These are phyloP conservation scores for Tortricodes alternella DNA, from an alignment of 2,888 invertebrate species.

Conservation along the genomic window DNA sequence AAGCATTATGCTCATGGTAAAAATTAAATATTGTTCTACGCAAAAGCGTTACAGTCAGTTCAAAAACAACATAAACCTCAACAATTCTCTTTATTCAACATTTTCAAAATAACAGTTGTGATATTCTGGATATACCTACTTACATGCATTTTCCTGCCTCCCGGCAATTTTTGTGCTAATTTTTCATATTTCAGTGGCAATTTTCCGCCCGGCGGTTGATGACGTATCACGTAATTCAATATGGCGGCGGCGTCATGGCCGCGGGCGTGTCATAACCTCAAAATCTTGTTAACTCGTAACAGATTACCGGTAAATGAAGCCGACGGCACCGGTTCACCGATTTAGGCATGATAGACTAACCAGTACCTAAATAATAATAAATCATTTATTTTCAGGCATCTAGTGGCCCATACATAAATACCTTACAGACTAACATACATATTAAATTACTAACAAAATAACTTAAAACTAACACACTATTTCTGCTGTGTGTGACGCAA, in stretches of 20 bases:
- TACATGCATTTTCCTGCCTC: neutral
- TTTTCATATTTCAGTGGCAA: slow-evolving; percentile 38
- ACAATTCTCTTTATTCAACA: no score
- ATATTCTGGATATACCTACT: no score
- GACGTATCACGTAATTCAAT: slow-evolving; percentile 54
- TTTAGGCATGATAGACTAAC: slow-evolving; percentile 16
- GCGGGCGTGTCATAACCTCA: slow-evolving; percentile 64
- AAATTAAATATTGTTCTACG: no score
- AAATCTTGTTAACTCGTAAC: slow-evolving; percentile 64
- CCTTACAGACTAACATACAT: no score
- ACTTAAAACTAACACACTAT: no score
- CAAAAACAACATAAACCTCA: no score
- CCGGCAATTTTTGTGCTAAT: slow-evolving; percentile 21
- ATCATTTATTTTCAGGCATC: neutral
- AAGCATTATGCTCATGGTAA: no score
- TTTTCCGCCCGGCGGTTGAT: slow-evolving; percentile 33
- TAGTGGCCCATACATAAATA: no score
- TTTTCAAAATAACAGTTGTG: no score
- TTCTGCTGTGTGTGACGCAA: no score
- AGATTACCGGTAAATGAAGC: slow-evolving; percentile 70
- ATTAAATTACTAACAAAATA: no score
- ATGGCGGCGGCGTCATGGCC: slow-evolving; percentile 57
- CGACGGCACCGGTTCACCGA: slow-evolving; percentile 43
- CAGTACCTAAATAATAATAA: neutral
- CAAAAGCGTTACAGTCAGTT: no score